Percentiles rank a stretch among this genome's conserved stretches.
These are phyloP conservation scores for Catamblyrhynchus diadema DNA, from an alignment of 2,797 vertebrate genomes.

Conservation along the genomic window DNA sequence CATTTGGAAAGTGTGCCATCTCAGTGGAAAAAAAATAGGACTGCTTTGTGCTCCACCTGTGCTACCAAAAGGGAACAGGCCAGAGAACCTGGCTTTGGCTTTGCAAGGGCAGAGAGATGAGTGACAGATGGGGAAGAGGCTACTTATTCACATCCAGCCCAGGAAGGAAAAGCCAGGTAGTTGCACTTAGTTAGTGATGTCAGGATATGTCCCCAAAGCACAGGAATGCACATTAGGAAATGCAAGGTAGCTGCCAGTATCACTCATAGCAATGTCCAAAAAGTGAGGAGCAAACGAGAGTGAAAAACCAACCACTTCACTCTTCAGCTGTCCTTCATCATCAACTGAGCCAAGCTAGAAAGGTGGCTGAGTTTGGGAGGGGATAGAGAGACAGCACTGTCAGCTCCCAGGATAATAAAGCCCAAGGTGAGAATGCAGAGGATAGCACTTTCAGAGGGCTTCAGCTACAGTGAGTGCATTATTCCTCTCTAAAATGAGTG, in stretches of 20 bases:
- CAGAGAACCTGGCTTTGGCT: neutral
- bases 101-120: neutral
- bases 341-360: neutral
- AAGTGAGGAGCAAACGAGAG: neutral
- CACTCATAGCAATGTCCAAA: fast-evolving
- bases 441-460: neutral
- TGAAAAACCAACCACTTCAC: neutral
- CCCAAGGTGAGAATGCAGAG: neutral
- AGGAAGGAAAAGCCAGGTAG: neutral
- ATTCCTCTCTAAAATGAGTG: neutral
- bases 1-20: neutral
- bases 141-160: neutral
- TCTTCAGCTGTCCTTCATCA: neutral
- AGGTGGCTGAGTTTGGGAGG: neutral
- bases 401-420: neutral
- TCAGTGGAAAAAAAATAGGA: neutral
- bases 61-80: neutral
- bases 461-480: neutral
- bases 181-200: neutral
- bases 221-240: neutral
- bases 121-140: neutral
- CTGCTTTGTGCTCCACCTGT: neutral
- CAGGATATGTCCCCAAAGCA: neutral
- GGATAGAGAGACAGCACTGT: neutral
- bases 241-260: neutral